phyloP scores from a whole-genome alignment of 1,140 invertebrate species.

The Drosophila saltans region DNA sequence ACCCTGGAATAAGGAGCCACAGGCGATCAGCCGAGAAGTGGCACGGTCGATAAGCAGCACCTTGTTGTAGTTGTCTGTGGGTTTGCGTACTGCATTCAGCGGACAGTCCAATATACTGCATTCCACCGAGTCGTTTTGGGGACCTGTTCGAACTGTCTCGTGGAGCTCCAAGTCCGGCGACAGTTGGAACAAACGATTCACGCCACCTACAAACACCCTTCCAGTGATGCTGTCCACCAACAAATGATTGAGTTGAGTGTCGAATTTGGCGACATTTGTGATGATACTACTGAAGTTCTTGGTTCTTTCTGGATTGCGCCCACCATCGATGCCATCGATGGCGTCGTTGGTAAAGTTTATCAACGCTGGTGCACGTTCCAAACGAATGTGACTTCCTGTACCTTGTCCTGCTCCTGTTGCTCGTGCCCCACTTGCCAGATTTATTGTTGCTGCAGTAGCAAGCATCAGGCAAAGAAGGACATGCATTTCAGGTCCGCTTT shows the following conservation, averaged over 20 bases:
- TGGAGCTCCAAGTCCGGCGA: slow-evolving; percentile 92
- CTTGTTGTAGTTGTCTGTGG: slow-evolving; percentile 97
- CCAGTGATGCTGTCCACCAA: slow-evolving; percentile 96
- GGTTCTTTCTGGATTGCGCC: slow-evolving; percentile 23
- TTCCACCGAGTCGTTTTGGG: slow-evolving; percentile 93
- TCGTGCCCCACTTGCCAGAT: slow-evolving; percentile 31
- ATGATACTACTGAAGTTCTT: slow-evolving; percentile 63
- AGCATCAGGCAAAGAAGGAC: slow-evolving; percentile 56
- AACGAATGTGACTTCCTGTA: slow-evolving; percentile 19
- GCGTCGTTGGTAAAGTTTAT: slow-evolving; percentile 21
- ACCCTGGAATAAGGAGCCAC: slow-evolving; percentile 95
- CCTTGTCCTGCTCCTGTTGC: background rate
- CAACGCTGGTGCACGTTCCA: background rate
- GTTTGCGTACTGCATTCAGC: slow-evolving; percentile 87
- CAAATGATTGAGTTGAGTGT: slow-evolving; percentile 88
- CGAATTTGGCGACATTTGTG: slow-evolving; percentile 71
- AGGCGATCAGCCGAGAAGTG: slow-evolving; percentile 94
- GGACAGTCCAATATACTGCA: slow-evolving; percentile 95
- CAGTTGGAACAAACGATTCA: slow-evolving; percentile 96
- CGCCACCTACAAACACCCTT: slow-evolving; percentile 95
- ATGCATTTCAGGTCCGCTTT: slow-evolving; percentile 57
- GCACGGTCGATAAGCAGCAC: slow-evolving; percentile 97
- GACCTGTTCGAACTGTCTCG: slow-evolving; percentile 93
- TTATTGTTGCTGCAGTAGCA: slow-evolving; percentile 33
- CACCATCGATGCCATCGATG: background rate